phyloP scores from a whole-genome alignment of 1,140 invertebrate species.

The Tetranychus cinnabarinus region DNA sequence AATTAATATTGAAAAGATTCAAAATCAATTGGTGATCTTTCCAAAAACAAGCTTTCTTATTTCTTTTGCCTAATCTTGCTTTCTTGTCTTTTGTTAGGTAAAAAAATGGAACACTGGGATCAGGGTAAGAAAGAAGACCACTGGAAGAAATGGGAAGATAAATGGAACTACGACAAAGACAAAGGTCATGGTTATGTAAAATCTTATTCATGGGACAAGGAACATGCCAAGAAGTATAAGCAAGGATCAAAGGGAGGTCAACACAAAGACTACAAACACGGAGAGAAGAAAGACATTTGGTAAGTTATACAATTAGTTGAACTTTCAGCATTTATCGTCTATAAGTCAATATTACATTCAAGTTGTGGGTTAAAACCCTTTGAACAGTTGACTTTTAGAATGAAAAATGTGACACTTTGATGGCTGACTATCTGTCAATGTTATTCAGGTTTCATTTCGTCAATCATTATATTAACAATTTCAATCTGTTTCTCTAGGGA shows the following conservation, averaged over 20 bases:
- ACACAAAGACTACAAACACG: background rate
- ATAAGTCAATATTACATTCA: background rate
- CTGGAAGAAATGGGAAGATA: background rate
- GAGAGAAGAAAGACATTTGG: background rate
- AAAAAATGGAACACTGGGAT: background rate
- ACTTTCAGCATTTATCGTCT: background rate
- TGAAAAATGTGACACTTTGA: background rate
- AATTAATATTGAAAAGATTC: background rate
- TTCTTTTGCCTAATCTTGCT: too few relatives aligned
- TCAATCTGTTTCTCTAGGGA: background rate
- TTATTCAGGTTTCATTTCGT: background rate
- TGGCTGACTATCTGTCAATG: background rate
- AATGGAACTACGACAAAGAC: background rate
- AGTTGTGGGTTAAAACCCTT: background rate
- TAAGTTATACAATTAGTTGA: background rate
- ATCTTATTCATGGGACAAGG: background rate
- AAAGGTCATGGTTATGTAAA: background rate
- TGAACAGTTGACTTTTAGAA: background rate
- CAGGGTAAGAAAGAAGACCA: background rate
- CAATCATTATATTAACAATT: background rate
- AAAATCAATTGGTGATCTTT: background rate
- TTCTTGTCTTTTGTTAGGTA: background rate
- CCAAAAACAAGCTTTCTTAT: too few relatives aligned
- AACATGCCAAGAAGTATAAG: background rate
- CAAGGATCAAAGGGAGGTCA: background rate